Evolutionary conservation across 2,797 vertebrate species (phyloP), one percentile per base, ranked within the genome.

Genomic region (Alca torda): DNA sequence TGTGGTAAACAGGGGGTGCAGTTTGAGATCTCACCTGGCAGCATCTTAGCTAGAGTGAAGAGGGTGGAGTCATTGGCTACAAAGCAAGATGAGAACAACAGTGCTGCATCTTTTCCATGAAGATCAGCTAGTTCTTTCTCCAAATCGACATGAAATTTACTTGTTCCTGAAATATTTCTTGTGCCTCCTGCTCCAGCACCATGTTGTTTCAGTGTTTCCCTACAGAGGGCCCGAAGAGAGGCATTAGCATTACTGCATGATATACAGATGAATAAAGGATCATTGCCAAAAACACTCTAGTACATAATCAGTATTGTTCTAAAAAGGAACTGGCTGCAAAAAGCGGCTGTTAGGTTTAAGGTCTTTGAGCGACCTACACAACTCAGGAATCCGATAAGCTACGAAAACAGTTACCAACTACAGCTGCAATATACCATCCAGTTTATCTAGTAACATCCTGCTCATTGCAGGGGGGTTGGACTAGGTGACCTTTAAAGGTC

Each of bases 21-120:
- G 11, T 15, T 4, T 65, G 56, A 74, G 30, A 37, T 57, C 98
- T 96, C 96, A 99, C 99, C 99, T 56, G 99, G 99, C 61, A 99
- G 94, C 99, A 99, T 99, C 97, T 98, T 99, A 65, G 99, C 99
- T 67, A 99, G 97, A 9, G 99, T 99, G 97, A 99, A 99, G 85
- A 99, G 99, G 30, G 99, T 99, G 4, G 99, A 99, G 97, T 99
- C 99, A 26, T 99, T 99, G 60, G 99, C 99, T 45, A 99, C 99
- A 70, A 99, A 99, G 95, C 99, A 99, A 9, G 99, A 99, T 7
- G 99, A 99, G 93, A 99, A 99, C 57, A 99, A 94, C 69, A 99
- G 97, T 0, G 99, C 99, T 0, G 99, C 99, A 16, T 99, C 99
- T 91, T 99, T 99, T 60, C 98, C 98, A 25, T 99, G 99, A 46